Conservation (phyloP, 2,797 vertebrate species). For the Setipinna tenuifilis region DNA sequence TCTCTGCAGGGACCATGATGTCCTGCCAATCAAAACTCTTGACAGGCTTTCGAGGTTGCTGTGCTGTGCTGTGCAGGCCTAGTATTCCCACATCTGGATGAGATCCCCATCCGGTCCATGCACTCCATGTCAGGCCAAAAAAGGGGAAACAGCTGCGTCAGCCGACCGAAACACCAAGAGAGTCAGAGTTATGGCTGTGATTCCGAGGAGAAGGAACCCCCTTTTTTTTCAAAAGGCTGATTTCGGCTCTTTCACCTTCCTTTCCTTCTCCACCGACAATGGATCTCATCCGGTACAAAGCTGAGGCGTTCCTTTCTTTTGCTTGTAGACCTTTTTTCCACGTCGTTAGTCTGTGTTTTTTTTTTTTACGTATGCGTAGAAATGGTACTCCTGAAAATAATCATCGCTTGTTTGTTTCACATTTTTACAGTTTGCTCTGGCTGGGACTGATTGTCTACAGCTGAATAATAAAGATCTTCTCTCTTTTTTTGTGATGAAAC, state of each 20-base stretch:
- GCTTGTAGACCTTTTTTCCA: background rate
- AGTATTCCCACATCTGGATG: background rate
- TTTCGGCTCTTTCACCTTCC: background rate
- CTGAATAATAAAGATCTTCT: constrained; percentile 23
- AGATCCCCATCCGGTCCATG: background rate
- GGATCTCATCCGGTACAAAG: background rate
- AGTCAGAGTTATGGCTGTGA: constrained; percentile 12
- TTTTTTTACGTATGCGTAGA: background rate
- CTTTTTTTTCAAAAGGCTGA: background rate
- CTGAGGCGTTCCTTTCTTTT: background rate
- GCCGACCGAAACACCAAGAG: background rate
- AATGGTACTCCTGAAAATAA: constrained; percentile 16
- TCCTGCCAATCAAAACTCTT: background rate
- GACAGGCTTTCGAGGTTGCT: background rate
- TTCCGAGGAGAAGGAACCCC: constrained; percentile 10
- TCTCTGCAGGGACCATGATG: background rate
- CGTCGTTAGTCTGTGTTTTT: background rate
- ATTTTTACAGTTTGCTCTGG: constrained; percentile 20
- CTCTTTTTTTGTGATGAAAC: background rate
- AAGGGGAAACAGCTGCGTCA: background rate
- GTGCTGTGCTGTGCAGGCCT: constrained; percentile 5
- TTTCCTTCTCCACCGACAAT: background rate
- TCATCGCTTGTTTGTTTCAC: constrained; percentile 5
- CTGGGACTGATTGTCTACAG: constrained; percentile 27
- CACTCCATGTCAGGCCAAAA: background rate